Percentiles rank a stretch among this genome's conserved stretches.
These are phyloP conservation scores for Pangasius krempfi DNA, from an alignment of 2,797 vertebrate genomes.

Conservation along the genomic window DNA sequence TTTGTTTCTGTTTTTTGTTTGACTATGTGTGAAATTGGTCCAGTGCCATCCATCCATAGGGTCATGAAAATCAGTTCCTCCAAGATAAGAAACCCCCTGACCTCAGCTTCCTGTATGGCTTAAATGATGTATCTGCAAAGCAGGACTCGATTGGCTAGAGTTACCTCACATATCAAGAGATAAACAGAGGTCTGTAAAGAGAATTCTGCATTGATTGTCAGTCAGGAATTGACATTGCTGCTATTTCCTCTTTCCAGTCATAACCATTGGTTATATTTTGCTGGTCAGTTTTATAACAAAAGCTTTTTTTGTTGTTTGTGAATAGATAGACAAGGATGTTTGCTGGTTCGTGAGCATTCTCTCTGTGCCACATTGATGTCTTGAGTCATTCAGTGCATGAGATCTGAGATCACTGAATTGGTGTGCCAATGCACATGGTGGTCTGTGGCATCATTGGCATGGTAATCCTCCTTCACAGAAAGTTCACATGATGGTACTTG, in stretches of 20 bases:
- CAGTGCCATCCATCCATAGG: neutral
- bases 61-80: neutral
- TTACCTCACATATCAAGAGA: neutral
- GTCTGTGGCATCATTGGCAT: constrained; percentile 3
- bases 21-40: neutral
- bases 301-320: neutral
- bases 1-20: neutral
- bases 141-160: neutral
- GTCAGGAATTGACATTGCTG: neutral
- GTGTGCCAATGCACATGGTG: constrained; percentile 13
- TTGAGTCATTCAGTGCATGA: constrained; percentile 12
- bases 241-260: neutral
- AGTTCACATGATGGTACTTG: constrained; percentile 3
- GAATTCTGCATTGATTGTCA: neutral
- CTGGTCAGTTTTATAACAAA: neutral
- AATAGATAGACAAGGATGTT: neutral
- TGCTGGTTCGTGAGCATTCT: neutral
- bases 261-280: neutral
- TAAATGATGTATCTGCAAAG: neutral
- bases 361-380: neutral
- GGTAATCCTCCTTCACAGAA: constrained; percentile 8
- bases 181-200: neutral
- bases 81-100: neutral
- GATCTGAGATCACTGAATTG: constrained; percentile 11
- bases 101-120: too few species aligned